Evolutionary conservation across 2,113 vertebrate genomes (phyloP), one percentile per base, ranked within the genome.

Genomic region (Engystomops pustulosus): DNA sequence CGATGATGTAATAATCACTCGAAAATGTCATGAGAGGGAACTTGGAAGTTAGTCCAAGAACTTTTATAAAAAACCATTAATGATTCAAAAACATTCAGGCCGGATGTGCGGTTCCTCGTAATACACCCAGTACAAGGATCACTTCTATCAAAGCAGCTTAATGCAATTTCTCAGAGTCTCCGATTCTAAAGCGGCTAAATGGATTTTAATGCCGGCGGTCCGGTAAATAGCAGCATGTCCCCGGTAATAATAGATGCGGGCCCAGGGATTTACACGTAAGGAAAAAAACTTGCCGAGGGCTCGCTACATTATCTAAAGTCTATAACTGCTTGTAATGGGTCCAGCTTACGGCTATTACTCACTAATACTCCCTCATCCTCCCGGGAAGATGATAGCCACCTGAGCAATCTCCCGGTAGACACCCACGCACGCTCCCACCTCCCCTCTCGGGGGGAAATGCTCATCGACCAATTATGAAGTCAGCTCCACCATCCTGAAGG

Each of bases 251-350:
- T 23, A 32, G 27, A 49, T 9, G 44, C 44, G 3, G 79, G 9
- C 60, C 30, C 0, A 14, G 60, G 51, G 79, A 80, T 80, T 68
- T 80, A 68, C 65, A 41, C 30, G 20, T 55, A 49, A 32, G 53
- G 11, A 4, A 4, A 4, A 4, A 32, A 67, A n/a, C 38, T 67
- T n/a, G 81, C 81, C 51, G 23, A 12, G 20, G 81, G 53, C 38
- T 34, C 6, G 20, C 38, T 65, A 38, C 76, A 49, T 75, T 75
- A 75, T 83, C 70, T 51, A 47, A 60, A 45, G 15, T 69, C 62
- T 80, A 51, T 69, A 80, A 81, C 45, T 25, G 65, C 65, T 51
- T 62, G 58, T 81, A 81, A 81, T 81, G 60, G 80, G 70, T 83
- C 51, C 76, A 47, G 53, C 70, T 65, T 75, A 45, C 49, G 81